Evolutionary conservation across 2,888 invertebrate genomes (phyloP), one percentile per base, ranked within the genome.

Genomic region (Stegana nigrithorax): DNA sequence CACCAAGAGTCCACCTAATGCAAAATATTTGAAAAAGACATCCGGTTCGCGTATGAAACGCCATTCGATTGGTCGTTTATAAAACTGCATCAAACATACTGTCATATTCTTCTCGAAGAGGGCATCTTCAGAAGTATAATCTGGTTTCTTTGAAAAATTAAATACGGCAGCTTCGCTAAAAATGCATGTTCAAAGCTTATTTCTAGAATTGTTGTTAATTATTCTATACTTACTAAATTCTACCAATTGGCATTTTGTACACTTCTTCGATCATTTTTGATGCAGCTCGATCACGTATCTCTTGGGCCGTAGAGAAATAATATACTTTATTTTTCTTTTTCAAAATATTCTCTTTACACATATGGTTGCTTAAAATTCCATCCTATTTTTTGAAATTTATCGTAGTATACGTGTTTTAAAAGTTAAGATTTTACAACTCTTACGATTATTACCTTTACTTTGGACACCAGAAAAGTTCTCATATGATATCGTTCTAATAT

Each of bases 261-360:
- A 95, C 91, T 69, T 92, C 92, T 42, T 90, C 88, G 51, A 90
- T 89, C 92, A 95, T 93, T 78, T 92, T 91, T 2, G 89, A 88
- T 76, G n/a, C n/a, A n/a, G n/a, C n/a, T n/a, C n/a, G n/a, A n/a
- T n/a, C n/a, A n/a, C n/a, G n/a, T n/a, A n/a, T n/a, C n/a, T n/a
- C n/a, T n/a, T n/a, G n/a, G n/a, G n/a, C n/a, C n/a, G n/a, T n/a
- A n/a, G n/a, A 93, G 81, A 0, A 82, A 79, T 63, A 81, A 80
- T 1, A 72, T 75, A 4, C 81, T 73, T 39, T 83, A 81, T 65
- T 82, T 80, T 62, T 76, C 79, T 59, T 80, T 39, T 39, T 39
- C 14, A n/a, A 8, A 39, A 39, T 12, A 39, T 39, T 6, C 14
- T 39, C 39, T 17, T 14, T 14, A 39, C 5, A 39, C 1, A 39